A percentile compares a stretch with the other conserved stretches of the same genome.
These are phyloP conservation scores for Pempheris klunzingeri DNA, from an alignment of 2,797 vertebrate genomes.

Conservation along the genomic window DNA sequence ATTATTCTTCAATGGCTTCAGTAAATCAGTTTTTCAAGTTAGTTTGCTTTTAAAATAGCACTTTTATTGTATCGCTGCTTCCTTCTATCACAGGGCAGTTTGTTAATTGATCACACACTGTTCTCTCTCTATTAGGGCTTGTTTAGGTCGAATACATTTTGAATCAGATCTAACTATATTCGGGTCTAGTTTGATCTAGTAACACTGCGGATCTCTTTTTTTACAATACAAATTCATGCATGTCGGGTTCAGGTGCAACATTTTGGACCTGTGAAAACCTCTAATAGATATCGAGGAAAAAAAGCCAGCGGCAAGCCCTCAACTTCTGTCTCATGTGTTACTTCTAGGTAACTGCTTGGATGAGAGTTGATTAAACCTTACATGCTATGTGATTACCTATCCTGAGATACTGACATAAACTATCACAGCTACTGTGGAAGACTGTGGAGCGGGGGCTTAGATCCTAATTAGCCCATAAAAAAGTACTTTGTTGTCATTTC, in stretches of 20 bases:
- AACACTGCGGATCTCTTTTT: background rate
- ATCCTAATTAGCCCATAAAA: constrained; percentile 7
- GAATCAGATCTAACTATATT: background rate
- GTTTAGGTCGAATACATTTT: background rate
- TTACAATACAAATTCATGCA: background rate
- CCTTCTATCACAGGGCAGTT: background rate
- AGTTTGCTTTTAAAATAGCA: background rate
- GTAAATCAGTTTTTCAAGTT: too few species aligned
- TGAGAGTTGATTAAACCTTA: constrained; percentile 1
- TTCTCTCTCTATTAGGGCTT: background rate
- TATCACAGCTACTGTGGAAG: background rate
- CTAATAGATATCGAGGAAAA: background rate
- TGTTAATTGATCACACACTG: background rate
- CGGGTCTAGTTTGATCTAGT: background rate
- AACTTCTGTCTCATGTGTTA: constrained; percentile 1
- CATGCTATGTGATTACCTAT: background rate
- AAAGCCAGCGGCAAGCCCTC: background rate
- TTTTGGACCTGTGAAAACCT: background rate
- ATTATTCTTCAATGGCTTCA: too few species aligned
- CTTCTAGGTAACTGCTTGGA: background rate
- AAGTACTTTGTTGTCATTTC: background rate
- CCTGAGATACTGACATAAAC: background rate
- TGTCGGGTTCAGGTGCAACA: accelerated
- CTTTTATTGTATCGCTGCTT: background rate
- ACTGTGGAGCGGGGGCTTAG: constrained; percentile 6